Base-by-base conservation (phyloP, 2,797 vertebrate genomes). In the Enteromius unitaeniatus region DNA sequence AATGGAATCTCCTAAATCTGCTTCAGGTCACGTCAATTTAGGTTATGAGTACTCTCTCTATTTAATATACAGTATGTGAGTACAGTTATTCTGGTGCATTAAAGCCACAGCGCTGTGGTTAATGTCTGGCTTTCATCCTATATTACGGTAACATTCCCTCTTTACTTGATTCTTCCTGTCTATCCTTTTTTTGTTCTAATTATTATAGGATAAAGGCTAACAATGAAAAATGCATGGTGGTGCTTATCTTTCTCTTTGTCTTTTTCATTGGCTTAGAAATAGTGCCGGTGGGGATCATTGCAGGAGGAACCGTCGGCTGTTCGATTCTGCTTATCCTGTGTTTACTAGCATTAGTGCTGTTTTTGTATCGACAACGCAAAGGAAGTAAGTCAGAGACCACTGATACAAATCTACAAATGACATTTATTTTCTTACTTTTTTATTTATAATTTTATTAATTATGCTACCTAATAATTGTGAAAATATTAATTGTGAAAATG, bases 301-400 rank as follows among this genome's bases (percentile, higher is more conserved):
- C 95, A 0, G 96, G 93, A 0, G 94, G 95, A 85, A 98, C 96
- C 1, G 96, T 97, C 2, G 95, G 95, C 0, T 94, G 95, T 0
- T 95, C 96, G 84, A 93, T 97, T 88, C 86, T 98, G 23, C 87
- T 99, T 2, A 90, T 98, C 88, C 90, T 96, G 90, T 90, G 93
- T 88, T 95, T 97, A 53, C 89, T 94, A 2, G 92, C 94, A 1
- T 91, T 99, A 10, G 92, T 95, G 78, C 96, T 97, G 67, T 95
- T 98, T 92, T 96, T 99, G 34, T 99, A 98, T 92, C 93, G 96
- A n/a, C 97, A 97, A 37, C 96, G 97, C 88, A 99, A 99, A 97
- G 97, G 97, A 92, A 99, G 97, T 99, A 94, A 97, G 97, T 96
- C 42, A 76, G 62, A 67, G 40, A 17, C 10, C n/a, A 45, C 1